Evolutionary conservation across 2,797 vertebrate species (phyloP), one percentile per base, ranked within the genome.

Genomic region (Microcaecilia unicolor): DNA sequence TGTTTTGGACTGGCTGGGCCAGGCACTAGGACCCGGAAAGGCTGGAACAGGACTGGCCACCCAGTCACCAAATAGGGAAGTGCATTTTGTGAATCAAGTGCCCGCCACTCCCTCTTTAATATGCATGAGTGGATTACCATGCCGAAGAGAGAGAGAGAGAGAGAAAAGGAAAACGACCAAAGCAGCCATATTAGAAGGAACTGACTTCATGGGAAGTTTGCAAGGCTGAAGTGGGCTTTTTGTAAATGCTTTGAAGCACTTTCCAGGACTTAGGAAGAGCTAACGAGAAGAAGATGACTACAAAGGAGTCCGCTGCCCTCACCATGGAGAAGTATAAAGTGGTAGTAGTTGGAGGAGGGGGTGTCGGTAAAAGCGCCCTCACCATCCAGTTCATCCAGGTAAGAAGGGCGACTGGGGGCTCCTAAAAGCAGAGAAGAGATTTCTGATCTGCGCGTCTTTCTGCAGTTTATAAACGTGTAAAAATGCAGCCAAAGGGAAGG

Each of bases 381-480:
- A 92, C 88, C 50, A 92, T 92, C 58, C 90, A 92, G 69, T 92
- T 93, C 61, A 92, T 92, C 44, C 91, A 92, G 91, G 70, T 74
- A 68, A 68, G 36, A 48, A 42, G 42, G n/a, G n/a, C n/a, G n/a
- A n/a, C n/a, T n/a, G n/a, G n/a, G n/a, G n/a, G n/a, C n/a, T n/a
- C n/a, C n/a, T n/a, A n/a, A n/a, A n/a, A n/a, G n/a, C n/a, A n/a
- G n/a, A n/a, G n/a, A n/a, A n/a, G n/a, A n/a, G n/a, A n/a, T n/a
- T n/a, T n/a, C n/a, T n/a, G n/a, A n/a, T n/a, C n/a, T n/a, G n/a
- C n/a, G n/a, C n/a, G n/a, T n/a, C n/a, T n/a, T n/a, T n/a, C n/a
- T n/a, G n/a, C n/a, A n/a, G n/a, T n/a, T n/a, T n/a, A n/a, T n/a
- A n/a, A n/a, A n/a, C n/a, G n/a, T n/a, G n/a, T n/a, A n/a, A n/a